Evolutionary conservation across 2,797 vertebrate genomes (phyloP), one percentile per base, ranked within the genome.

Genomic region (Crenichthys baileyi): DNA sequence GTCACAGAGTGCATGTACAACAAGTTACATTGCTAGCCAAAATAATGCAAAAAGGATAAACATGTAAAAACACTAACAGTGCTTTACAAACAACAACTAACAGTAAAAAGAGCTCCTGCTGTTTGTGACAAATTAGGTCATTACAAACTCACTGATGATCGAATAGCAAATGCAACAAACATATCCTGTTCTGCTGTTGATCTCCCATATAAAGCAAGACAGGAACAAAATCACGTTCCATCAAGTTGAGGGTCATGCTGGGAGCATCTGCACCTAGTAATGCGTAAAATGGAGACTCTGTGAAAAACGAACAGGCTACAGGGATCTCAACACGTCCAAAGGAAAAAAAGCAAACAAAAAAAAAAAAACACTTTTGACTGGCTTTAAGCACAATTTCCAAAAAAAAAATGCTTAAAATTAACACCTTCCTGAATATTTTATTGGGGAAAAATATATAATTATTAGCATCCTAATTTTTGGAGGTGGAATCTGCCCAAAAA

Each of bases 191-290:
- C 82, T 4, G 50, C 24, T 44, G 82, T 72, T 80, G 60, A 83
- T 73, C 55, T 82, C 55, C 77, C 73, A 80, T 65, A 85, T 22
- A 72, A 70, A 79, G 56, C 84, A 70, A 70, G 39, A 79, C 39
- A 77, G 79, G 41, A 67, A 75, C 73, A 75, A 44, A 79, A 83
- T 36, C 53, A 76, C 46, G 22, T 77, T n/a, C 9, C 74, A 77
- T 75, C 81, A 70, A 83, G 60, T 70, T 65, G 71, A 77, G 65
- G 65, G 81, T 89, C 89, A 87, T 65, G 79, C 79, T 86, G 85
- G 77, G 85, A 86, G 80, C 85, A 85, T 89, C 83, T 90, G 83
- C 78, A 55, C 53, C 78, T 85, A 75, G 50, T 31, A 73, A 76
- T 67, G 78, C 55, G 72, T 39, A 67, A 85, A 81, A 31, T 79